Percentiles rank a stretch among this genome's conserved stretches.
Evolutionary conservation across 1,140 invertebrate genomes (phyloP).

Genomic region (Lerema accius): DNA sequence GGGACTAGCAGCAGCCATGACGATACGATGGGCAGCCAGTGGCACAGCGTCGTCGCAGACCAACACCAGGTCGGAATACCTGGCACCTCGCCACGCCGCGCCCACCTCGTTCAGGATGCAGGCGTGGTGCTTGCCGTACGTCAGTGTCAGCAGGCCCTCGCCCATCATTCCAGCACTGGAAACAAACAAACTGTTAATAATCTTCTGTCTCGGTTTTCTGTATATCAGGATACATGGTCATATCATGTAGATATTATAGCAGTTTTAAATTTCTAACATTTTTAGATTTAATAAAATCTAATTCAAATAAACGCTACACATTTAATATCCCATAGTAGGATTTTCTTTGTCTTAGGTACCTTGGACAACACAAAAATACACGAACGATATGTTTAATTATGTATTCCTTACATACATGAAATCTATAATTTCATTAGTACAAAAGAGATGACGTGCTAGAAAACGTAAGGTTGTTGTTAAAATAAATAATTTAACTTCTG

Average conservation of each 20-base stretch:
- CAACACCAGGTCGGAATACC: slow-evolving; percentile 91
- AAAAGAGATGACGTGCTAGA: slow-evolving; percentile 17
- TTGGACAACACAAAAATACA: too few relatives aligned
- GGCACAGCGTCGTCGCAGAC: slow-evolving; percentile 90
- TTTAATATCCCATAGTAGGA: too few relatives aligned
- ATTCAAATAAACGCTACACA: too few relatives aligned
- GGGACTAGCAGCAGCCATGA: slow-evolving; percentile 92
- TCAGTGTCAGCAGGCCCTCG: slow-evolving; percentile 89
- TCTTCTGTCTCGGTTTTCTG: too few relatives aligned
- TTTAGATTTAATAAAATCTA: too few relatives aligned
- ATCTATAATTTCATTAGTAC: slow-evolving; percentile 33
- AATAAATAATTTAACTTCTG: slow-evolving; percentile 17
- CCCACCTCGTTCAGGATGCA: slow-evolving; percentile 93
- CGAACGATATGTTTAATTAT: too few relatives aligned
- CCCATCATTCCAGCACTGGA: slow-evolving; percentile 82
- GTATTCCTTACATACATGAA: too few relatives aligned
- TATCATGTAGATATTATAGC: too few relatives aligned
- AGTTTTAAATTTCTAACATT: too few relatives aligned
- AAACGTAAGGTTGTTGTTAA: slow-evolving; percentile 15
- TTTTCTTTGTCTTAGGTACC: too few relatives aligned
- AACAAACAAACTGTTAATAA: slow-evolving; percentile 32
- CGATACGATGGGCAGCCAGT: slow-evolving; percentile 90
- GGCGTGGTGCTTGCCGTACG: slow-evolving; percentile 95
- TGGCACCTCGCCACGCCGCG: slow-evolving; percentile 91
- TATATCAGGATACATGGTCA: too few relatives aligned